Conservation (phyloP, 2,113 vertebrate genomes). For the Laticauda laticaudata region DNA sequence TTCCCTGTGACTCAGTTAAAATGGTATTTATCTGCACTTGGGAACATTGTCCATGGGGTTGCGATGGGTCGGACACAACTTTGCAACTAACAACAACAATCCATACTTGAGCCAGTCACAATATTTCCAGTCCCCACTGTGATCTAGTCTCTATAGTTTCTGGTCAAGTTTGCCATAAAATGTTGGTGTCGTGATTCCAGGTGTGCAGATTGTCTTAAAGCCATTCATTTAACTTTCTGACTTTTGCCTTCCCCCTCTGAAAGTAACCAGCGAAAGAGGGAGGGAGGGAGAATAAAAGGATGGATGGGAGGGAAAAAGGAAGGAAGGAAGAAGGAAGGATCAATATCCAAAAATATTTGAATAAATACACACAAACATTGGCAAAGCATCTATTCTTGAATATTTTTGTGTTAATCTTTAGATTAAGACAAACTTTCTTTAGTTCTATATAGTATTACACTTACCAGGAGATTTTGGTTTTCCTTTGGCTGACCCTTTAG, state of each 20-base stretch:
- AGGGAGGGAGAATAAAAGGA: neutral
- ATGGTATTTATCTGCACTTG: neutral
- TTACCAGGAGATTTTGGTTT: conserved; percentile 54
- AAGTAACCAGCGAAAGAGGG: neutral
- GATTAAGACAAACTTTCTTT: conserved; percentile 2
- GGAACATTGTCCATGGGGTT: too few relatives aligned
- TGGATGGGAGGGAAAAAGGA: too few relatives aligned
- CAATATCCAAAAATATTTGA: neutral
- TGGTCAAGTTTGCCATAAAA: neutral
- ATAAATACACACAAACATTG: neutral
- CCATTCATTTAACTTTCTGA: neutral
- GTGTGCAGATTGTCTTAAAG: neutral
- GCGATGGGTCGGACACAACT: too few relatives aligned
- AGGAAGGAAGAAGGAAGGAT: neutral
- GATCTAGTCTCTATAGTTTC: neutral
- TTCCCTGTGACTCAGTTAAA: neutral
- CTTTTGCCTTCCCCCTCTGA: neutral
- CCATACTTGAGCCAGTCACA: neutral
- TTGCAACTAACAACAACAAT: too few relatives aligned
- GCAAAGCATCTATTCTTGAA: neutral
- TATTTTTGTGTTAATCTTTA: neutral
- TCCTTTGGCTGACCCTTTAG: conserved; percentile 37
- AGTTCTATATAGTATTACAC: conserved; percentile 26
- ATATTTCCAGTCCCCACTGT: neutral
- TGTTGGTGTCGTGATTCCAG: neutral